Evolutionary conservation across 1,140 invertebrate genomes (phyloP).

Genomic region (Macrocentrus cingulum): DNA sequence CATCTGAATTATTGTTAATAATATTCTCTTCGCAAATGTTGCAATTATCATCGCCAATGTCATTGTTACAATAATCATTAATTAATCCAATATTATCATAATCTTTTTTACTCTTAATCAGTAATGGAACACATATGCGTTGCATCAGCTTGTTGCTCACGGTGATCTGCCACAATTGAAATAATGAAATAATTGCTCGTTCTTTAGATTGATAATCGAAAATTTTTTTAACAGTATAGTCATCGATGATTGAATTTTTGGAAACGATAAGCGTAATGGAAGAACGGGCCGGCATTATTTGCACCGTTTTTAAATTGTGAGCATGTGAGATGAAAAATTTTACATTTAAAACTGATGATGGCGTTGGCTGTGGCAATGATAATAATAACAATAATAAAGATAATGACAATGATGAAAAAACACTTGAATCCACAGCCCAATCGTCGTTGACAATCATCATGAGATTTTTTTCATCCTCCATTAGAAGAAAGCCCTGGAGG

Average conservation of each 20-base stretch:
- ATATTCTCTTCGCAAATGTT: conserved; percentile 32
- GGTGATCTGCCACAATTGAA: conserved; percentile 45
- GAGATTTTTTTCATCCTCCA: not conserved
- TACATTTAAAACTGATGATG: conserved; percentile 20
- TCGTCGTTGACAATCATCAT: conserved; percentile 7
- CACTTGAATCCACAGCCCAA: conserved; percentile 29
- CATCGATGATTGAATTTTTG: conserved; percentile 55
- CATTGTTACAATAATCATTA: conserved; percentile 27
- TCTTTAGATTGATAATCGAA: conserved; percentile 42
- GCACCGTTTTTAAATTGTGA: conserved; percentile 45
- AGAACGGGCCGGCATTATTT: conserved; percentile 55
- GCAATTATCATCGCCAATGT: conserved; percentile 13
- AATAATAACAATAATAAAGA: too few relatives aligned
- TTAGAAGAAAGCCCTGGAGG: conserved; percentile 16
- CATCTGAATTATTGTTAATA: conserved; percentile 42
- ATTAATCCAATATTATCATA: conserved; percentile 37
- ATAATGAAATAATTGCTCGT: conserved; percentile 40
- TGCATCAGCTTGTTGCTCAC: conserved; percentile 56
- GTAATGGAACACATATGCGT: conserved; percentile 61
- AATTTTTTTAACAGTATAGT: conserved; percentile 50
- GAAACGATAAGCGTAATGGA: conserved; percentile 61
- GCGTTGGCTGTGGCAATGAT: too few relatives aligned
- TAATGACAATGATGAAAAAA: conserved; percentile 20
- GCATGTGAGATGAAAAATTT: conserved; percentile 33
- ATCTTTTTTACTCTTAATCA: conserved; percentile 50